phyloP scores from a whole-genome alignment of 2,797 vertebrate species.

The Diceros bicornis region DNA sequence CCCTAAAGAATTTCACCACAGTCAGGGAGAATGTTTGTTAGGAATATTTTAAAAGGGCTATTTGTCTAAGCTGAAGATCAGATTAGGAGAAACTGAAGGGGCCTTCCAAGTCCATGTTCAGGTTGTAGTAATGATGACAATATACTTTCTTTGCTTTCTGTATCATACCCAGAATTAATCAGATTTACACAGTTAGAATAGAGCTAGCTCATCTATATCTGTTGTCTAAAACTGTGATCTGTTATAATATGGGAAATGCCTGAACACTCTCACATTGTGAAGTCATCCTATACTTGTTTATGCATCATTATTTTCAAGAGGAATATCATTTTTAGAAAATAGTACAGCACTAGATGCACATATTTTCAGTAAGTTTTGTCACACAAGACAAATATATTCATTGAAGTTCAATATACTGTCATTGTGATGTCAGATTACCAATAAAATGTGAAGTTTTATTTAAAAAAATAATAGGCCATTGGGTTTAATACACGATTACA shows the following conservation, averaged over 20 bases:
- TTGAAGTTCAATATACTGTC: background rate
- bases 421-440: constrained; percentile 26
- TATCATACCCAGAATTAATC: background rate
- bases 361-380: background rate
- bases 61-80: background rate
- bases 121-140: background rate
- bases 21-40: background rate
- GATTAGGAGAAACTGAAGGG: background rate
- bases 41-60: background rate
- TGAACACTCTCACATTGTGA: background rate
- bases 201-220: background rate
- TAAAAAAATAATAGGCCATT: background rate
- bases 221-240: background rate
- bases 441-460: background rate
- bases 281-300: background rate
- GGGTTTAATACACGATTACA: constrained; percentile 21
- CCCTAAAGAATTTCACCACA: background rate
- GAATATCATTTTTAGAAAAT: background rate
- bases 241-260: background rate
- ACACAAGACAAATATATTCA: constrained; percentile 18
- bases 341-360: background rate
- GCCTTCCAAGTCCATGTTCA: background rate
- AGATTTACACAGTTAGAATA: background rate
- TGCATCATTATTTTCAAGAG: background rate
- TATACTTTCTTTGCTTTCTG: background rate